Conservation (phyloP, 2,797 vertebrate genomes). For the Parauchenoglanis ngamensis region DNA sequence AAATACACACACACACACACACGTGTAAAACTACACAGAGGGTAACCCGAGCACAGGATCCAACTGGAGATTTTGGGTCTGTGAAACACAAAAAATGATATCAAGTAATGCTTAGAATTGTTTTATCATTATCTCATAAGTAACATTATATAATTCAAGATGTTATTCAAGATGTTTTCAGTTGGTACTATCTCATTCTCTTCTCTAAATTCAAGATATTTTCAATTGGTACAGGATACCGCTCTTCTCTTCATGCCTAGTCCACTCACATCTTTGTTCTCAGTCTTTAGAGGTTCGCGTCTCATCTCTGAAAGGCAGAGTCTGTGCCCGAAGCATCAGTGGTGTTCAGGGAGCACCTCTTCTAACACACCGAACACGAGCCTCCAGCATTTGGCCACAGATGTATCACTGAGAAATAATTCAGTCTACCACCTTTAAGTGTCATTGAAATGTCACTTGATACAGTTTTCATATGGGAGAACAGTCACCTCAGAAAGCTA, state of each 20-base stretch:
- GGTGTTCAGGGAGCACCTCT: not conserved
- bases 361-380: conserved; percentile 16
- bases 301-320: conserved; percentile 6
- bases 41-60: not conserved
- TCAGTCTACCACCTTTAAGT: conserved; percentile 12
- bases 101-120: not conserved
- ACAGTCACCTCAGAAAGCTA: not conserved
- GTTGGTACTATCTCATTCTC: not conserved
- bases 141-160: too few species aligned
- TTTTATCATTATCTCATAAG: not conserved
- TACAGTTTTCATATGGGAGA: conserved; percentile 23
- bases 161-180: not conserved
- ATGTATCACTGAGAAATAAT: conserved; percentile 2
- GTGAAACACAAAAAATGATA: not conserved
- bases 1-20: conserved; percentile 12
- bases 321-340: conserved; percentile 13
- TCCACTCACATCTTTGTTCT: conserved; percentile 46
- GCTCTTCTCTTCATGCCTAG: not conserved
- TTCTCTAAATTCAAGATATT: too few species aligned
- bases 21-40: not conserved
- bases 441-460: conserved; percentile 34
- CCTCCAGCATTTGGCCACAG: conserved; percentile 24
- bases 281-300: not conserved
- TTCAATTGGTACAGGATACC: not conserved
- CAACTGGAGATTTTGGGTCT: not conserved